Conservation (phyloP, 2,888 invertebrate species). For the Horisme vitalbata region DNA sequence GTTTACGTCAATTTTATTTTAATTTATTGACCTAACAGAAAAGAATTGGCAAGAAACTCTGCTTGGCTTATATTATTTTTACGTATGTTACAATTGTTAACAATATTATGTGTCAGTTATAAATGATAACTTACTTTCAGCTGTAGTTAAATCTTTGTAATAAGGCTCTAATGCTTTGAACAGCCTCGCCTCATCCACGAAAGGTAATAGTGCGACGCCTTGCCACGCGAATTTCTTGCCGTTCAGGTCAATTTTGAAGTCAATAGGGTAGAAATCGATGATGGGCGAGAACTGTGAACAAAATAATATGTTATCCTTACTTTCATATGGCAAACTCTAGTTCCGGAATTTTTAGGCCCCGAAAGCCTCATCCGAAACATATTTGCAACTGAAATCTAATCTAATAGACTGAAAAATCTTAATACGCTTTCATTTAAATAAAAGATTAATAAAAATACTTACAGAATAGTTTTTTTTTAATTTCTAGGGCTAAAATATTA, state of each 20-base stretch:
- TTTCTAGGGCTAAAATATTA: too few relatives aligned
- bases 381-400: too few relatives aligned
- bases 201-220: slow-evolving; percentile 98
- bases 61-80: background rate
- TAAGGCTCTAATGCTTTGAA: slow-evolving; percentile 92
- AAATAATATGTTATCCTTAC: slow-evolving; percentile 12
- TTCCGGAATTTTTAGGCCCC: too few relatives aligned
- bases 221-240: slow-evolving; percentile 99
- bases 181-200: slow-evolving; percentile 96
- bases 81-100: background rate
- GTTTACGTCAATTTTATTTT: too few relatives aligned
- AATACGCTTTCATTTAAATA: too few relatives aligned
- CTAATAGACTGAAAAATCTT: too few relatives aligned
- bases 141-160: slow-evolving; percentile 90
- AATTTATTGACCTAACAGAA: too few relatives aligned
- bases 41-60: too few relatives aligned
- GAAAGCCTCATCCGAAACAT: too few relatives aligned
- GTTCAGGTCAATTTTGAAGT: slow-evolving; percentile 98
- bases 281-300: slow-evolving; percentile 91
- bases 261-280: slow-evolving; percentile 99
- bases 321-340: too few relatives aligned
- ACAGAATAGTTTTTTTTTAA: too few relatives aligned
- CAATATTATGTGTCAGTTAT: background rate
- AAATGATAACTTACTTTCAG: slow-evolving; percentile 85
- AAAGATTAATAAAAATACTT: too few relatives aligned